phyloP scores from a whole-genome alignment of 2,888 invertebrate genomes.

The Acrocera orbiculus region DNA sequence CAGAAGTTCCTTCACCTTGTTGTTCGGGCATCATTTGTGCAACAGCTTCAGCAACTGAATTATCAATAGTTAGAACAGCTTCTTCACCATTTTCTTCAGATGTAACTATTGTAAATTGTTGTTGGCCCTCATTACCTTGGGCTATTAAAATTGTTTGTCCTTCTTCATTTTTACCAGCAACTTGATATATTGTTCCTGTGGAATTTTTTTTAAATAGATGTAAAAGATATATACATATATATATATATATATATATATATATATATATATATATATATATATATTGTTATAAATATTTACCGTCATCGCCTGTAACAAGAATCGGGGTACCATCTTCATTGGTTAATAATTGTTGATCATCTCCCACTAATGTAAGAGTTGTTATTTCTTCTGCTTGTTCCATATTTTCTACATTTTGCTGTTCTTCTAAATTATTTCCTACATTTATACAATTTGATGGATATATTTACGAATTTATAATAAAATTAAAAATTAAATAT shows the following conservation, averaged over 20 bases:
- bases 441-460: too few relatives aligned
- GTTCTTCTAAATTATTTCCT: too few relatives aligned
- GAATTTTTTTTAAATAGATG: neutral
- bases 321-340: conserved; percentile 49
- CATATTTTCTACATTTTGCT: conserved; percentile 18
- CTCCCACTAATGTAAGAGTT: conserved; percentile 35
- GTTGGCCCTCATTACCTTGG: conserved; percentile 57
- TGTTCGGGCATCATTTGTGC: conserved; percentile 25
- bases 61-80: conserved; percentile 32
- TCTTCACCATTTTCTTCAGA: conserved; percentile 41
- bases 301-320: conserved; percentile 68
- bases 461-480: too few relatives aligned
- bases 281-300: conserved; percentile 41
- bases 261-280: conserved; percentile 36
- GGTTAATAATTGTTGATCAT: conserved; percentile 27
- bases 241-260: neutral
- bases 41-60: conserved; percentile 30
- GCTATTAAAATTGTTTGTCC: conserved; percentile 59
- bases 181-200: conserved; percentile 35
- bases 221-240: neutral
- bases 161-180: conserved; percentile 62
- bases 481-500: too few relatives aligned
- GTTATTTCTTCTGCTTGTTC: conserved; percentile 13
- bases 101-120: conserved; percentile 48
- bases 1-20: conserved; percentile 19